Conservation (phyloP, 2,113 vertebrate genomes). For the Alethe diademata region DNA sequence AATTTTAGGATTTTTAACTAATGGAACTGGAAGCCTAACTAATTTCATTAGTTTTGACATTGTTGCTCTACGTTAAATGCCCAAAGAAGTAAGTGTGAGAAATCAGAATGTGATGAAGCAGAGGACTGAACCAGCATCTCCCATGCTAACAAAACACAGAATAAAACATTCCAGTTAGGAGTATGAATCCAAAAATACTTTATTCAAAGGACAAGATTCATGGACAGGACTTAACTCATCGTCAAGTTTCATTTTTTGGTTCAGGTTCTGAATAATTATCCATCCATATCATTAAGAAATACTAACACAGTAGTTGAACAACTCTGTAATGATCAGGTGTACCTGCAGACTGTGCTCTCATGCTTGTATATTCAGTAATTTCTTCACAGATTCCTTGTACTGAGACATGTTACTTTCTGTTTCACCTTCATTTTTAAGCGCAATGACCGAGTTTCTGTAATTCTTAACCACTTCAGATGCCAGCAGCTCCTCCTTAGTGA, state of each 20-base stretch:
- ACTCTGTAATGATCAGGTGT: neutral
- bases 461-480: constrained; percentile 75
- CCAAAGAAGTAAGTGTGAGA: neutral
- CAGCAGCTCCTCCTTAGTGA: constrained; percentile 79
- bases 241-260: neutral
- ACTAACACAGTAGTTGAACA: neutral
- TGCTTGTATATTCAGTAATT: constrained; percentile 70
- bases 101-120: neutral
- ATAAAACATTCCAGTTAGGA: neutral
- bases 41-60: neutral
- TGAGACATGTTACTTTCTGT: constrained; percentile 75
- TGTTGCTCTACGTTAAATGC: neutral
- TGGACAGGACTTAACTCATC: neutral
- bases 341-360: neutral
- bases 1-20: neutral
- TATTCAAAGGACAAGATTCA: constrained; percentile 22
- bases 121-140: neutral
- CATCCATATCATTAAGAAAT: neutral
- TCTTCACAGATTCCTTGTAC: constrained; percentile 92
- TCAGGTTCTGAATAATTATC: neutral
- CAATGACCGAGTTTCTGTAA: constrained; percentile 80
- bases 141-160: neutral
- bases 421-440: constrained; percentile 88
- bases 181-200: constrained; percentile 1
- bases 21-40: neutral